Base-by-base conservation (phyloP, 2,113 vertebrate genomes). In the Arothron firmamentum region DNA sequence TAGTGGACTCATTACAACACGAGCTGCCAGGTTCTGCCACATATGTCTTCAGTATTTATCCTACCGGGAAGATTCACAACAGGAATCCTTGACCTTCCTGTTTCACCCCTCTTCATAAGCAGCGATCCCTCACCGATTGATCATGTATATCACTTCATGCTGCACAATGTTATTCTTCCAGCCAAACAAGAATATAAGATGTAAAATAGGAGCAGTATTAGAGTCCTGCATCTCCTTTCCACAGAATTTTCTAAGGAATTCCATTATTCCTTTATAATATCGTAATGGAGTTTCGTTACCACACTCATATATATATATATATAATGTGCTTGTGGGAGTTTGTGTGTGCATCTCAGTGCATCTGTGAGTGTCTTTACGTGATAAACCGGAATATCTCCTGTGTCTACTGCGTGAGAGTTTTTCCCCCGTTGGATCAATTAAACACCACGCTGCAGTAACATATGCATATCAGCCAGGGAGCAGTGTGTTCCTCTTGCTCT, bases 361-460 rank as follows among this genome's bases (percentile, higher is more conserved):
- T 23, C 21, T 31, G 31, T 18, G 23, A 48, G 8, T 34, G 14
- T 52, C 43, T 43, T 28, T 6, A 50, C n/a, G 14, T 59, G 49
- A 34, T 54, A 28, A 63, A 45, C 60, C 34, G 55, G 3, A 50
- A 34, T 59, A 23, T 70, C 72, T 82, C 70, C 34, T 56, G 67
- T 68, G 77, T 79, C 71, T 63, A 67, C 43, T 21, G 1, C 68
- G 51, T 65, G 55, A 67, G 28, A 11, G 50, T 68, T 72, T 72
- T 15, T 78, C 60, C 71, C 74, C 56, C 55, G 12, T 72, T 62
- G 73, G 72, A 74, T 80, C 62, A 81, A 80, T 83, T 84, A 73
- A 79, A 31, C 66, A 60, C 56, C 61, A 62, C 65, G 56, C 77
- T 64, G 45, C 65, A 52, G 52, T 56, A 74, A 52, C 67, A 62